These are phyloP conservation scores for Cettia cetti DNA, from an alignment of 2,113 vertebrate species.

Conservation along the genomic window DNA sequence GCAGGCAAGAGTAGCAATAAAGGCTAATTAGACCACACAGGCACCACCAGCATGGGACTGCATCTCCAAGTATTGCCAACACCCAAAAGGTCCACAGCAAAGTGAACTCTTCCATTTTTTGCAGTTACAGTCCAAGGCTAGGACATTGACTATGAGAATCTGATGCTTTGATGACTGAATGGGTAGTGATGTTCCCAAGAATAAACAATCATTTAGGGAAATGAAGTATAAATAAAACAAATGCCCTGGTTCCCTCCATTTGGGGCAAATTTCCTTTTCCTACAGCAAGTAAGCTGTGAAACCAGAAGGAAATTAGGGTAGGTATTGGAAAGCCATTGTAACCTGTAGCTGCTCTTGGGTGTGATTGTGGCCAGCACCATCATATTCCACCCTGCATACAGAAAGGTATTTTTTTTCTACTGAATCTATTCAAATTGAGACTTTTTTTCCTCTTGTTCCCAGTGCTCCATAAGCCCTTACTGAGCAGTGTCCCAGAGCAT, in stretches of 20 bases:
- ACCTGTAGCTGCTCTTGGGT: not conserved
- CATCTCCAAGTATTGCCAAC: not conserved
- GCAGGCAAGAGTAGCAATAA: not conserved
- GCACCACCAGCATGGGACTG: not conserved
- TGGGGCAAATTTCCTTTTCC: not conserved
- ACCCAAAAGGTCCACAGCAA: not conserved
- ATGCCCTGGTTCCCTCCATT: not conserved
- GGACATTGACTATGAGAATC: not conserved
- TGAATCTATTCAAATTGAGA: not conserved
- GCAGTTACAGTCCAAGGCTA: fast-evolving
- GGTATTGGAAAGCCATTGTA: not conserved
- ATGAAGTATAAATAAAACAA: not conserved
- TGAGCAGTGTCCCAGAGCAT: not conserved
- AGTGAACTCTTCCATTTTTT: not conserved
- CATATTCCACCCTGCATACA: not conserved
- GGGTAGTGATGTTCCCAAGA: not conserved
- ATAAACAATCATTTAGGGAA: not conserved
- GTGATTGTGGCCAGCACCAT: not conserved
- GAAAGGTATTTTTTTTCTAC: not conserved
- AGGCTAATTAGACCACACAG: conserved; percentile 44
- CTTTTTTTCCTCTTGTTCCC: not conserved
- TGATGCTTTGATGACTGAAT: not conserved
- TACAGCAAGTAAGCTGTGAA: not conserved
- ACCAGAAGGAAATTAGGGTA: not conserved
- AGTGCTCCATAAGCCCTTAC: not conserved